Percentiles rank a stretch among this genome's conserved stretches.
Conservation (phyloP, 1,140 invertebrate species). For the Drosophila tropicalis region DNA sequence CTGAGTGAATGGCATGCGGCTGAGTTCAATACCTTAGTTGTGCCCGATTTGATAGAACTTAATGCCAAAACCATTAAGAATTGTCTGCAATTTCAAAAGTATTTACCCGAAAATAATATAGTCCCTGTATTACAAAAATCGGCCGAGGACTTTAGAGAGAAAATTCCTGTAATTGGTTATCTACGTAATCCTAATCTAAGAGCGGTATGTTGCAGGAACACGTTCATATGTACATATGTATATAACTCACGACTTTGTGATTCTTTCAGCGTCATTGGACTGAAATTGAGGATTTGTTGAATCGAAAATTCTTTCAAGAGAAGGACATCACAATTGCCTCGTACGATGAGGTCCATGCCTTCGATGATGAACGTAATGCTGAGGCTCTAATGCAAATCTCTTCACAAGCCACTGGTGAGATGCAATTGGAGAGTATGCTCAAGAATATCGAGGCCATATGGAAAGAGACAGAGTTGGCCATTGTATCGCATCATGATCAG, state of each 20-base stretch:
- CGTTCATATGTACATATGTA: background rate
- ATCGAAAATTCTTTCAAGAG: slow-evolving; percentile 88
- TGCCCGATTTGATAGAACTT: slow-evolving; percentile 88
- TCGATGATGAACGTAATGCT: slow-evolving; percentile 85
- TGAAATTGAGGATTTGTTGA: slow-evolving; percentile 89
- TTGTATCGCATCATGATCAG: slow-evolving; percentile 90
- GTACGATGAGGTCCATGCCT: slow-evolving; percentile 89
- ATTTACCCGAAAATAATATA: slow-evolving; percentile 90
- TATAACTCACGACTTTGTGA: background rate
- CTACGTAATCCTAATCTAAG: slow-evolving; percentile 75
- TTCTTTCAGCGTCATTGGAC: slow-evolving; percentile 89
- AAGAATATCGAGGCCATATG: slow-evolving; percentile 93
- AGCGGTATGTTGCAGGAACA: slow-evolving; percentile 40
- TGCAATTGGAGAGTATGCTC: slow-evolving; percentile 89
- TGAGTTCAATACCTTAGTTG: slow-evolving; percentile 88
- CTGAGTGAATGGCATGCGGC: slow-evolving; percentile 84
- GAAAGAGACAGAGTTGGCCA: slow-evolving; percentile 90
- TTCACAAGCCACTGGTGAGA: slow-evolving; percentile 92
- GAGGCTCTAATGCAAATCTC: slow-evolving; percentile 92
- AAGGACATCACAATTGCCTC: slow-evolving; percentile 87
- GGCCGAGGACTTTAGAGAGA: slow-evolving; percentile 90
- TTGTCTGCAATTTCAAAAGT: slow-evolving; percentile 89
- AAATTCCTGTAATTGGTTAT: slow-evolving; percentile 82
- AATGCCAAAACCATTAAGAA: slow-evolving; percentile 89
- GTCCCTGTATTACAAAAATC: slow-evolving; percentile 89